Base-by-base conservation (phyloP, 2,797 vertebrate species). In the Echeneis naucrates region DNA sequence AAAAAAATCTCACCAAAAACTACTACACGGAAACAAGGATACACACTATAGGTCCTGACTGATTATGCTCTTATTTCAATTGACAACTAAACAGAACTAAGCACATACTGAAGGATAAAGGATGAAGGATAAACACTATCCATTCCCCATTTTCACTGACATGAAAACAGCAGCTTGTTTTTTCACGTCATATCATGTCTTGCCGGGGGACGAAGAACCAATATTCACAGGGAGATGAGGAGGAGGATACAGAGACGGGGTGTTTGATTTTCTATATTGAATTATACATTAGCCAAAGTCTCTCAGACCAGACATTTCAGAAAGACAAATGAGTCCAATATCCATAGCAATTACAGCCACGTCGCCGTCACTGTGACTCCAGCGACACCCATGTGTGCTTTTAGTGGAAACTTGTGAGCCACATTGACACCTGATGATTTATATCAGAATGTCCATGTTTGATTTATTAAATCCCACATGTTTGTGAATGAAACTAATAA, bases 271-370 rank as follows among this genome's bases (percentile, higher is more conserved):
- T 83, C 71, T 72, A 21, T 55, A 72, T 26, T 85, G 83, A 87
- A 90, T 90, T 92, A 90, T 72, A 89, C 79, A 88, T 90, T 55
- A 82, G 57, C 53, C 57, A 71, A 79, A 86, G 78, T 79, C 73
- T 86, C 75, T 77, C 52, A 72, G 68, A 87, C 75, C 33, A 86
- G 76, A 77, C 75, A 64, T 80, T 81, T 81, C 53, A 75, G 51
- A 66, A 48, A 85, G 82, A 91, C 80, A 87, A 86, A 90, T 75
- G 80, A 89, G 72, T 68, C 70, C 72, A 83, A 82, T 83, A 83
- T 79, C 81, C 64, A 56, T 35, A 35, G 65, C 65, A 81, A 84
- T 83, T 74, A 81, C 72, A 38, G 72, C 54, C 48, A 17, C 33
- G 32, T 77, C 23, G 51, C 51, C 73, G 72, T 66, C 47, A 17